phyloP scores from a whole-genome alignment of 2,888 invertebrate genomes.

The Eupithecia dodoneata region DNA sequence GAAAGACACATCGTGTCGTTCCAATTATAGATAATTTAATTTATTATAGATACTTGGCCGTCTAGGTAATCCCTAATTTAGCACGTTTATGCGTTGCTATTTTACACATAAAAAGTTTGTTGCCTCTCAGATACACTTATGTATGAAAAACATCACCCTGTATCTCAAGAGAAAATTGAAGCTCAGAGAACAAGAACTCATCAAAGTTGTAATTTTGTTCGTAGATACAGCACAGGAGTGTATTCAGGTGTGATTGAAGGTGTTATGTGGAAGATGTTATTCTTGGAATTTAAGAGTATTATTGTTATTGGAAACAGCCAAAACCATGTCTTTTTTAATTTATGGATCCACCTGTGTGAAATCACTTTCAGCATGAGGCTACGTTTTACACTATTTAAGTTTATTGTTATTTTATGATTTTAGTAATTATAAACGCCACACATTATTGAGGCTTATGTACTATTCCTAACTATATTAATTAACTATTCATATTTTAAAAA shows the following conservation, averaged over 20 bases:
- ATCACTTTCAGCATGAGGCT: neutral
- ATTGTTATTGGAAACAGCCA: neutral
- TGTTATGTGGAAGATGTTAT: neutral
- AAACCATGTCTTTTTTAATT: neutral
- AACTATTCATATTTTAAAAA: neutral
- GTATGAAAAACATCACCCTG: slow-evolving; percentile 19
- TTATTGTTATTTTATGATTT: neutral
- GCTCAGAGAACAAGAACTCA: slow-evolving; percentile 49
- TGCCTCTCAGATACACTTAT: neutral
- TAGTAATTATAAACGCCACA: neutral
- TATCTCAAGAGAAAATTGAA: slow-evolving; percentile 48
- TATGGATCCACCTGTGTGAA: neutral
- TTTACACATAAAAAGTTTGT: slow-evolving; percentile 8
- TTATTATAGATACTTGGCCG: neutral
- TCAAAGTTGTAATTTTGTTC: slow-evolving; percentile 66
- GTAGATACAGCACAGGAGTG: slow-evolving; percentile 36
- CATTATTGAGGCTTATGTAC: neutral
- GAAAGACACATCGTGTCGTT: too few species aligned
- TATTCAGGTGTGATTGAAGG: slow-evolving; percentile 16
- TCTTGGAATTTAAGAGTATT: too few species aligned
- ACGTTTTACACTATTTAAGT: neutral
- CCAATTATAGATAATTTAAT: too few species aligned
- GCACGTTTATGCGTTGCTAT: neutral
- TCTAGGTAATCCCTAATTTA: neutral
- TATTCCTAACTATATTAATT: neutral